phyloP scores from a whole-genome alignment of 2,113 vertebrate species.

The Ptychochromis oligacanthus region DNA sequence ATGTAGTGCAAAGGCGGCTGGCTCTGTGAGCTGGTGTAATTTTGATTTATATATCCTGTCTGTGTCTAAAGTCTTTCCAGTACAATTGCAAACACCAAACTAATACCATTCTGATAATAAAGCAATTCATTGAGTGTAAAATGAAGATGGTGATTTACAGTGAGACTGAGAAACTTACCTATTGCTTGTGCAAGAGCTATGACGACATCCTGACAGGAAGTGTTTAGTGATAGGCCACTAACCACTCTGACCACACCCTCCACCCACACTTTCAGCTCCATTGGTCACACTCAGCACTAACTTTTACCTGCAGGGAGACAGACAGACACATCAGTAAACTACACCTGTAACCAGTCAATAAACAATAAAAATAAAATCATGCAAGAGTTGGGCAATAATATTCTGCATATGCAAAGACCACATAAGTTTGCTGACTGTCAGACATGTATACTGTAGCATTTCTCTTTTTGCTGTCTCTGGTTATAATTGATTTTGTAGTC shows the following conservation, averaged over 20 bases:
- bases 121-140: not conserved
- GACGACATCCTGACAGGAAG: conserved; percentile 94
- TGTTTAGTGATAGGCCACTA: conserved; percentile 88
- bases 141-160: not conserved
- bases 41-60: not conserved
- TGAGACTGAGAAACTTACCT: conserved; percentile 75
- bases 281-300: conserved; percentile 50
- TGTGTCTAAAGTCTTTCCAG: not conserved
- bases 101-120: not conserved
- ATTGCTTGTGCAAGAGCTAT: conserved; percentile 91
- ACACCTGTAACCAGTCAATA: not conserved
- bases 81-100: not conserved
- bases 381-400: not conserved
- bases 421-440: not conserved
- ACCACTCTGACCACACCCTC: conserved; percentile 90
- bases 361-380: rapidly evolving
- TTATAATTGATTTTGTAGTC: not conserved
- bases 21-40: not conserved
- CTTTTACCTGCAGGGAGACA: conserved; percentile 4
- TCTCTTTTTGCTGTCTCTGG: not conserved
- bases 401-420: rapidly evolving
- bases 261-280: conserved; percentile 98
- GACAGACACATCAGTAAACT: not conserved
- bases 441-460: not conserved
- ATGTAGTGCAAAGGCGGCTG: not conserved